Evolutionary conservation across 2,888 invertebrate species (phyloP).

Genomic region (Heliothis peltigera): DNA sequence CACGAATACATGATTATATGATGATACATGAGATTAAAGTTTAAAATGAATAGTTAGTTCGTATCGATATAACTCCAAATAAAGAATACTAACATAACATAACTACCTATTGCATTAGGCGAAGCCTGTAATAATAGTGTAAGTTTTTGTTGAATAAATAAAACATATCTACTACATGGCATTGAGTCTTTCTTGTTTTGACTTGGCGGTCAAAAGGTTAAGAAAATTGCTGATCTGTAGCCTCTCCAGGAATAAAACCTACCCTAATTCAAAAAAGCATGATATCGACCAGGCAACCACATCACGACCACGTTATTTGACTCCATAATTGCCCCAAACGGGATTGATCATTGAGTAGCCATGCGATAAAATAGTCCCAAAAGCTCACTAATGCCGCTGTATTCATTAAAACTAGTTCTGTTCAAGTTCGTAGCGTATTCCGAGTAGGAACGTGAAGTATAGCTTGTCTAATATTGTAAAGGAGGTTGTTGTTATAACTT

Average conservation of each 20-base stretch:
- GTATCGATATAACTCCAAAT: too few relatives aligned
- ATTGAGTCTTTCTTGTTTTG: too few relatives aligned
- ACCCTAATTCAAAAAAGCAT: not conserved
- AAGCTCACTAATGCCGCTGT: slow-evolving; percentile 63
- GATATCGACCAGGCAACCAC: slow-evolving; percentile 6
- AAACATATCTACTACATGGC: too few relatives aligned
- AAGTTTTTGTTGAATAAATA: too few relatives aligned
- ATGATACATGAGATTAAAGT: too few relatives aligned
- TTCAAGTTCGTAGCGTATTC: slow-evolving; percentile 50
- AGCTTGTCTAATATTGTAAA: slow-evolving; percentile 21
- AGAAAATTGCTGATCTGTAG: too few relatives aligned
- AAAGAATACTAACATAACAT: too few relatives aligned
- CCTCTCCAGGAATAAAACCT: not conserved
- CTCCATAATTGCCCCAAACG: slow-evolving; percentile 50
- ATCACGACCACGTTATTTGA: slow-evolving; percentile 40
- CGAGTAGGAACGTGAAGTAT: slow-evolving; percentile 15
- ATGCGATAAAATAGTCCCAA: slow-evolving; percentile 63
- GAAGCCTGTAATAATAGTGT: too few relatives aligned
- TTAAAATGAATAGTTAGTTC: too few relatives aligned
- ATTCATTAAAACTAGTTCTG: slow-evolving; percentile 69
- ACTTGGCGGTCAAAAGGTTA: too few relatives aligned
- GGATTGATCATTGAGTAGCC: slow-evolving; percentile 61
- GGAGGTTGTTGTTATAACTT: slow-evolving; percentile 15
- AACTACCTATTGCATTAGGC: too few relatives aligned
- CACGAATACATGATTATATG: too few relatives aligned